Evolutionary conservation across 2,113 vertebrate genomes (phyloP), one percentile per base, ranked within the genome.

Genomic region (Eptatretus burgeri): DNA sequence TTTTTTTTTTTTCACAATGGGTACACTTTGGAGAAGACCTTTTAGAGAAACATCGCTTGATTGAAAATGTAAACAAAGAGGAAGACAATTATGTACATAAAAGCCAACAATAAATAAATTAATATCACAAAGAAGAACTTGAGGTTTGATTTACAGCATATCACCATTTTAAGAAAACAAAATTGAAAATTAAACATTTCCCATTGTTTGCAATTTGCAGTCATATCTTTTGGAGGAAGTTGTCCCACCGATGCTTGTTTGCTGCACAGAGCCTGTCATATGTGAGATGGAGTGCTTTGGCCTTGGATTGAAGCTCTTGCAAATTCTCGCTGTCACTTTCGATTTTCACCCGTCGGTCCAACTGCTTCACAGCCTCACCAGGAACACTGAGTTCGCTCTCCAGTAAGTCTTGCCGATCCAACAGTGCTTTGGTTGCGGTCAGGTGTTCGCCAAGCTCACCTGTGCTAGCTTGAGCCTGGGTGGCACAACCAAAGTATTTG

Each of bases 351-450:
- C 66, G 72, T 63, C 67, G 70, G 62, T 70, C 75, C 64, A 87
- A 77, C 13, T 69, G 63, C 19, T 19, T 66, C 69, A 84, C 64
- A 10, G 72, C 76, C 62, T 80, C 77, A n/a, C 75, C 78, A 2
- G 77, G 78, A 50, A 76, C 74, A 1, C 71, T 77, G 69, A 85
- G 77, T 68, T 80, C 83, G 0, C 78, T 75, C 64, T 83, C 80
- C 68, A 84, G 60, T 51, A 93, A 74, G 56, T 80, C 74, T 18
- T 93, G 85, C 49, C 78, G 79, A 71, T 85, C 82, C 9, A 87
- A 76, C 64, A 86, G 73, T 66, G 79, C 76, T 49, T 74, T 76
- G 16, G 75, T 77, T 64, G 88, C 81, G 1, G 74, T 68, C 51
- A 84, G 74, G 68, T 84, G 78, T 65, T 78, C 84, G 41, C 82